These are phyloP conservation scores for Musca domestica DNA, from an alignment of 1,140 invertebrate genomes.

Conservation along the genomic window DNA sequence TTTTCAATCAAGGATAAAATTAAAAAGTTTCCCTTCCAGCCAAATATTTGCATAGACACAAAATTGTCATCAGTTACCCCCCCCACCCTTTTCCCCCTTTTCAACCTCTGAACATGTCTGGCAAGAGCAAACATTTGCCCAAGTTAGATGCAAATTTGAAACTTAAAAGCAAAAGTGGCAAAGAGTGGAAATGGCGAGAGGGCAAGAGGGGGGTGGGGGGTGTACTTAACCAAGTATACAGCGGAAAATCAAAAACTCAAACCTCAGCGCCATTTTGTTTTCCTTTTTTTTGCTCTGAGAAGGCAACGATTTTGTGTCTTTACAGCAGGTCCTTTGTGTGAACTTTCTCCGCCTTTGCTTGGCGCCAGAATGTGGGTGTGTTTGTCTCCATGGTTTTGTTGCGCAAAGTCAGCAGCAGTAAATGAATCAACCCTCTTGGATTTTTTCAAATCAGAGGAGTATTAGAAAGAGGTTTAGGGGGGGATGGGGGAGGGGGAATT, in stretches of 20 bases:
- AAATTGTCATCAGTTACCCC: too few relatives aligned
- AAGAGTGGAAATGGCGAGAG: too few relatives aligned
- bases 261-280: slow-evolving; percentile 21
- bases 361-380: neutral
- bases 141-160: too few relatives aligned
- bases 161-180: too few relatives aligned
- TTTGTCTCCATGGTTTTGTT: neutral
- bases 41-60: too few relatives aligned
- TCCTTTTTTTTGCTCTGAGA: too few relatives aligned
- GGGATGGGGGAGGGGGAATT: neutral
- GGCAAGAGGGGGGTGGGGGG: too few relatives aligned
- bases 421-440: slow-evolving; percentile 4
- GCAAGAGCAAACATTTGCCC: too few relatives aligned
- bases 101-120: too few relatives aligned
- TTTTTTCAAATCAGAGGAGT: neutral
- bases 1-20: too few relatives aligned
- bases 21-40: too few relatives aligned
- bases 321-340: neutral
- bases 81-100: too few relatives aligned
- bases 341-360: neutral
- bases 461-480: neutral
- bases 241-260: slow-evolving; percentile 19
- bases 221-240: neutral
- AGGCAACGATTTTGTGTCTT: neutral
- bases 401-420: slow-evolving; percentile 11